These are phyloP conservation scores for Intellagama lesueurii DNA, from an alignment of 2,797 vertebrate genomes.

Conservation along the genomic window DNA sequence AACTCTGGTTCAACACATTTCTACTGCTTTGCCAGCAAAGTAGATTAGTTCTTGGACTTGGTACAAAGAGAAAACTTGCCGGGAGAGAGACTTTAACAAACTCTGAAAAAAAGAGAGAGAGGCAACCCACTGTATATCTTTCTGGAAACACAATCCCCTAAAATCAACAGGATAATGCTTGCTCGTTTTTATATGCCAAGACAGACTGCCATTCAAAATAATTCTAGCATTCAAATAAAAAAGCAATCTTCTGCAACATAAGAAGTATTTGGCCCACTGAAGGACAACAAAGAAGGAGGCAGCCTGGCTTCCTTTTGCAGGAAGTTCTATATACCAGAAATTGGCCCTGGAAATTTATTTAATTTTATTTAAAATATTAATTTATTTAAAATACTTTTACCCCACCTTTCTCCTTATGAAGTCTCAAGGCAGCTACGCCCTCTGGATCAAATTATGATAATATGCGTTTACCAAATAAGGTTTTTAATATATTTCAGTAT, in stretches of 20 bases:
- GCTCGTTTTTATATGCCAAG: background rate
- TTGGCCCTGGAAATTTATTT: no score
- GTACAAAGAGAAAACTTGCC: background rate
- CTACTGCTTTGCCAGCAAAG: slow-evolving; percentile 7
- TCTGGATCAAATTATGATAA: background rate
- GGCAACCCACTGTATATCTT: background rate
- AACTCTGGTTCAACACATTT: background rate
- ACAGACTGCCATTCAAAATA: background rate
- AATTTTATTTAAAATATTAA: no score
- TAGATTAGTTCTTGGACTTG: background rate
- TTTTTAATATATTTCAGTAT: background rate
- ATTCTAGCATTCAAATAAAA: background rate
- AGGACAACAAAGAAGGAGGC: background rate
- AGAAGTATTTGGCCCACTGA: background rate
- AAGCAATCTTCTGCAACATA: background rate
- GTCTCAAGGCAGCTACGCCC: background rate
- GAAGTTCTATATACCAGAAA: no score
- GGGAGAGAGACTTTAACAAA: background rate
- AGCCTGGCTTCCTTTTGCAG: no score
- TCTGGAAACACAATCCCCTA: background rate
- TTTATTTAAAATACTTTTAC: no score
- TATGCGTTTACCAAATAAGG: background rate
- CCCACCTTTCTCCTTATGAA: no score
- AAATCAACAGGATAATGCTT: background rate
- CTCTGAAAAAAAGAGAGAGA: no score